These are phyloP conservation scores for Psix sp. DNA, from an alignment of 1,140 invertebrate species.

Conservation along the genomic window DNA sequence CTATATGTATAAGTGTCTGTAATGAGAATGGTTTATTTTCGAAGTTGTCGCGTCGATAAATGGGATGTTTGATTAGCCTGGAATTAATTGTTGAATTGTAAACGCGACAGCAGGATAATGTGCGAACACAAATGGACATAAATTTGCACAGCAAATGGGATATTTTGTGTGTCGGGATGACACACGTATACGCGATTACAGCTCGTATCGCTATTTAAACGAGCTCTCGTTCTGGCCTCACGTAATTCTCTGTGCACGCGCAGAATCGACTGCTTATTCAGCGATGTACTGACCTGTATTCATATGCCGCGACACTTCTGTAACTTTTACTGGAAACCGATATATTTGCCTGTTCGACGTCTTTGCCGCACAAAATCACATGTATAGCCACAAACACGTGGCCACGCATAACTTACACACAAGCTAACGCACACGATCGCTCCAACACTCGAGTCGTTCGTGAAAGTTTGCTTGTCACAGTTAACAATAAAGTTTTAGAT, in stretches of 20 bases:
- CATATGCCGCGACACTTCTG: constrained; percentile 60
- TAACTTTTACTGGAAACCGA: constrained; percentile 64
- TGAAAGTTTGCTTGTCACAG: constrained; percentile 47
- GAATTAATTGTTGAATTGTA: constrained; percentile 25
- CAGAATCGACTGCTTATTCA: constrained; percentile 67
- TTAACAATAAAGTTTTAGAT: constrained; percentile 46
- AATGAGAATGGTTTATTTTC: too few species aligned
- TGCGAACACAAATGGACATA: constrained; percentile 28
- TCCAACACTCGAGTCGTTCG: constrained; percentile 17
- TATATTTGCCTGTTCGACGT: constrained; percentile 50
- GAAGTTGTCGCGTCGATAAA: too few species aligned
- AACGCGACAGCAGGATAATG: constrained; percentile 1
- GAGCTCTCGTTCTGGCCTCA: constrained; percentile 69
- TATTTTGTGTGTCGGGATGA: constrained; percentile 35
- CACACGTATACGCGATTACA: constrained; percentile 45
- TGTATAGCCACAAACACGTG: constrained; percentile 7
- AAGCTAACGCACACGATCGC: neutral
- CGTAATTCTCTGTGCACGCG: constrained; percentile 65
- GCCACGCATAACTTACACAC: neutral
- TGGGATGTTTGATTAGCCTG: neutral
- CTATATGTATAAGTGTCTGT: too few species aligned
- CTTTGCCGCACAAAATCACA: constrained; percentile 25
- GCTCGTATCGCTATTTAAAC: constrained; percentile 65
- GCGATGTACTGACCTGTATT: constrained; percentile 72
- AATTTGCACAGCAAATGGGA: constrained; percentile 44